Evolutionary conservation across 2,888 invertebrate genomes (phyloP).

Genomic region (Hylaea fasciaria): DNA sequence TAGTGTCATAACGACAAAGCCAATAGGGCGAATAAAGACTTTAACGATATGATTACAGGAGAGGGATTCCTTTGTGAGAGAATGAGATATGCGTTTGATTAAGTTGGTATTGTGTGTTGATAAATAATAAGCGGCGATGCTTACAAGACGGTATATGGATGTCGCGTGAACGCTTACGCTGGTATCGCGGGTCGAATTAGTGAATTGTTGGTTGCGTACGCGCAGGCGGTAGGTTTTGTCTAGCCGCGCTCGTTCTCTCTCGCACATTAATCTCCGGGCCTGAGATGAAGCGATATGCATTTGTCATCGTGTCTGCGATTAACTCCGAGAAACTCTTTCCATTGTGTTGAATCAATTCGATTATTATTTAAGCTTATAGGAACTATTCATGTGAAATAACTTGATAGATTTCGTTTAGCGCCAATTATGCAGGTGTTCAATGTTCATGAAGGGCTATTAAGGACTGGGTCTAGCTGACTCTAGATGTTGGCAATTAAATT

Average conservation of each 20-base stretch:
- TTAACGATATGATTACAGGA: constrained; percentile 47
- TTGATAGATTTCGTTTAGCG: constrained; percentile 36
- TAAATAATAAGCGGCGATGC: constrained; percentile 82
- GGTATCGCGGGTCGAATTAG: constrained; percentile 70
- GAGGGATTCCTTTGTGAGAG: constrained; percentile 40
- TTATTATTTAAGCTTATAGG: constrained; percentile 66
- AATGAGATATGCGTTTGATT: constrained; percentile 54
- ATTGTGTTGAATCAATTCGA: constrained; percentile 80
- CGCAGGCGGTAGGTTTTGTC: constrained; percentile 79
- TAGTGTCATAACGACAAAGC: constrained; percentile 50
- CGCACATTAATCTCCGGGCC: constrained; percentile 77
- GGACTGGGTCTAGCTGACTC: constrained; percentile 14
- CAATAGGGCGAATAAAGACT: constrained; percentile 47
- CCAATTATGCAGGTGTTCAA: constrained; percentile 27
- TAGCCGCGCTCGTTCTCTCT: constrained; percentile 71
- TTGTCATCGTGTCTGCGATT: constrained; percentile 82
- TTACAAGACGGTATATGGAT: constrained; percentile 69
- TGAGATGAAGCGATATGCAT: constrained; percentile 83
- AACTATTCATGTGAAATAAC: constrained; percentile 44
- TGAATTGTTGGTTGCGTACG: constrained; percentile 68
- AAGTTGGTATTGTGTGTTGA: constrained; percentile 66
- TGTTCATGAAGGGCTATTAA: constrained; percentile 24
- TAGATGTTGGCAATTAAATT: constrained; percentile 65
- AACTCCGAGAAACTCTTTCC: constrained; percentile 75
- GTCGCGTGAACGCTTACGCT: constrained; percentile 72